Base-by-base conservation (phyloP, 2,113 vertebrate species). In the Peromyscus californicus region DNA sequence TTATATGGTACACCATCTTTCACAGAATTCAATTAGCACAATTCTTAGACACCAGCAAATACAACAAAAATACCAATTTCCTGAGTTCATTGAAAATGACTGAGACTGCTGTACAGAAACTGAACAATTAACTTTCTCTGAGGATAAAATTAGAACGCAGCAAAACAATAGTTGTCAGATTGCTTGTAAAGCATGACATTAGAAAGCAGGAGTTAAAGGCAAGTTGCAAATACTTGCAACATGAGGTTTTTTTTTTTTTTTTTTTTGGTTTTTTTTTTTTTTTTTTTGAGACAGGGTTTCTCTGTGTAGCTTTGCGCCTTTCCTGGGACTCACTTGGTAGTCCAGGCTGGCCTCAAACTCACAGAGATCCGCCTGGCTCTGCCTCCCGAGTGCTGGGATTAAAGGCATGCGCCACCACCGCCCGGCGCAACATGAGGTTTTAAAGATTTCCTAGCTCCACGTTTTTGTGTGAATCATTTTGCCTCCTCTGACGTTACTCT, bases 381-480 rank as follows among this genome's bases (percentile, higher is more conserved):
- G n/a, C n/a, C n/a, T n/a, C n/a, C n/a, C n/a, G n/a, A n/a, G n/a
- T n/a, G n/a, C n/a, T n/a, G n/a, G n/a, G n/a, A n/a, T n/a, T n/a
- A n/a, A n/a, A n/a, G n/a, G n/a, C n/a, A n/a, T n/a, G n/a, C n/a
- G n/a, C n/a, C n/a, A n/a, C n/a, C n/a, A n/a, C n/a, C n/a, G n/a
- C n/a, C n/a, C n/a, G n/a, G n/a, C n/a, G n/a, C n/a, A n/a, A n/a
- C n/a, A n/a, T n/a, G 39, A 63, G 8, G 21, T 70, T 95, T 70
- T 90, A 3, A 75, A 48, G 96, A 75, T 8, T 65, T 1, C n/a
- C 4, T 67, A 57, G 12, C 19, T 95, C 36, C 31, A 90, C 69
- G 78, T 59, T 89, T 83, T 87, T 91, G 17, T 90, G 72, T 16
- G 92, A 59, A 97, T 70, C 31, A 80, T 76, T 83, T 88, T 95